Percentiles rank a stretch among this genome's conserved stretches.
These are phyloP conservation scores for Lagodon rhomboides DNA, from an alignment of 2,797 vertebrate genomes.

Conservation along the genomic window DNA sequence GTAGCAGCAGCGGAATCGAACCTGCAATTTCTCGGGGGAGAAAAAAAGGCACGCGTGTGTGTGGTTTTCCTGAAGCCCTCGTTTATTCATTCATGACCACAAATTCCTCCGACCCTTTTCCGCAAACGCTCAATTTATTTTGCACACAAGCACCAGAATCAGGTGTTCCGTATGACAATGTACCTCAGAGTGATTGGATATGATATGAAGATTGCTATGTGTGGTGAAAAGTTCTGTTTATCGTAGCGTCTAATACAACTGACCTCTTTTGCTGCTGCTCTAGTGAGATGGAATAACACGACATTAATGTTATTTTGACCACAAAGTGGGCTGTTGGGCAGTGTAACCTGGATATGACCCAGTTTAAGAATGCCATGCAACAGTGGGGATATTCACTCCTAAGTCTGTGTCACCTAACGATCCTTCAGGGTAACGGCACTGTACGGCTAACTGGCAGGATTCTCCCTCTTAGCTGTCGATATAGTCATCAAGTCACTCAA, in stretches of 20 bases:
- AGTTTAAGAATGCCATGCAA: slow-evolving; percentile 46
- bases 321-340: slow-evolving; percentile 62
- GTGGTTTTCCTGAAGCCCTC: slow-evolving; percentile 10
- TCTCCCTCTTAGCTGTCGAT: slow-evolving; percentile 32
- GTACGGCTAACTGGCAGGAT: slow-evolving; percentile 30
- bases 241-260: slow-evolving; percentile 55
- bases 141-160: slow-evolving; percentile 41
- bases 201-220: slow-evolving; percentile 47
- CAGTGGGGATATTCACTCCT: slow-evolving; percentile 20
- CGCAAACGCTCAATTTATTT: slow-evolving; percentile 54
- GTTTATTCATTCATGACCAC: slow-evolving; percentile 70
- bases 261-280: slow-evolving; percentile 62
- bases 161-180: slow-evolving; percentile 48
- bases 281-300: slow-evolving; percentile 56
- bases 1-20: slow-evolving; percentile 72
- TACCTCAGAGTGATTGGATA: slow-evolving; percentile 47
- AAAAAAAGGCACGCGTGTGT: slow-evolving; percentile 31
- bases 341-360: slow-evolving; percentile 61
- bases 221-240: slow-evolving; percentile 53
- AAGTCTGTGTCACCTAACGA: slow-evolving; percentile 21
- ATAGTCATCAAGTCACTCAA: slow-evolving; percentile 23
- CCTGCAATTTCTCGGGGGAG: slow-evolving; percentile 63
- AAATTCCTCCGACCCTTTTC: slow-evolving; percentile 48
- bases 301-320: slow-evolving; percentile 61
- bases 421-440: slow-evolving; percentile 38